Percentiles rank a stretch among this genome's conserved stretches.
Evolutionary conservation across 2,113 vertebrate genomes (phyloP).

Genomic region (Colaptes auratus): DNA sequence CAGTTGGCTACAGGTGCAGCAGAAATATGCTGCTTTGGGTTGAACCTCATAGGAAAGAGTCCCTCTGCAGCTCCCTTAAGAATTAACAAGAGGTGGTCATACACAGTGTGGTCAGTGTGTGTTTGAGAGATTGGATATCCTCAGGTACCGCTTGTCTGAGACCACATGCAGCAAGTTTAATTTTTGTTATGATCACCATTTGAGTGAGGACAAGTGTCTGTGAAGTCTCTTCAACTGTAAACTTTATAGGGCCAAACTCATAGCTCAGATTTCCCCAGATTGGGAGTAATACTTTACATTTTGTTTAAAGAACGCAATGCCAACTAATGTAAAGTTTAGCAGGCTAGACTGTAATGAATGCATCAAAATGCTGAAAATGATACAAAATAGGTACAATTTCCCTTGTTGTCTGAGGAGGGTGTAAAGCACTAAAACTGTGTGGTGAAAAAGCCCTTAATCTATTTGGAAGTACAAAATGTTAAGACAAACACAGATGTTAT

Average conservation of each 20-base stretch:
- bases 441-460: not conserved
- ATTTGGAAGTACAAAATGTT: not conserved
- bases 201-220: not conserved
- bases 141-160: not conserved
- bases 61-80: not conserved
- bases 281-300: not conserved
- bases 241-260: not conserved
- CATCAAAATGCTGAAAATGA: not conserved
- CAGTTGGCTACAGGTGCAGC: not conserved
- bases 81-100: not conserved
- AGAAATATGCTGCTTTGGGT: not conserved
- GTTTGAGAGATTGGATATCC: not conserved
- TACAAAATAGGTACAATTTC: not conserved
- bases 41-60: not conserved
- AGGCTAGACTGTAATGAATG: not conserved
- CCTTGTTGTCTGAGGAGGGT: not conserved
- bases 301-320: too few relatives aligned
- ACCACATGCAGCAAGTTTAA: not conserved
- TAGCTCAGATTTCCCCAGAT: not conserved
- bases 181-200: not conserved
- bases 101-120: accelerated
- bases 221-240: not conserved
- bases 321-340: not conserved
- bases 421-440: not conserved
- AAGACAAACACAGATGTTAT: not conserved